A percentile compares a stretch with the other conserved stretches of the same genome.
Evolutionary conservation across 1,140 invertebrate genomes (phyloP).

Genomic region (Zaprionus africanus): DNA sequence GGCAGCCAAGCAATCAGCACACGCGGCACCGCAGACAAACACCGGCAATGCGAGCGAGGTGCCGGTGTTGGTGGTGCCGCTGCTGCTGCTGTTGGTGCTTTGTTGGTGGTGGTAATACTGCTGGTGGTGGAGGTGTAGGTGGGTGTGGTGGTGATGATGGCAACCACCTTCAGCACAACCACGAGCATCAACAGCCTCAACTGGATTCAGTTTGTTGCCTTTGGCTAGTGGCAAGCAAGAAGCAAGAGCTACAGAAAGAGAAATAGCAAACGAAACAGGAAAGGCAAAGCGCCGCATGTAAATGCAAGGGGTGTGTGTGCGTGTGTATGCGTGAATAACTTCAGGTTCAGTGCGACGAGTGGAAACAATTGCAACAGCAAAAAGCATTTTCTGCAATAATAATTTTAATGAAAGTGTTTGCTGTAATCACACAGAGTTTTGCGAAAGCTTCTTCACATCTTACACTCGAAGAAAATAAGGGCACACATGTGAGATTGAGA

Average conservation of each 20-base stretch:
- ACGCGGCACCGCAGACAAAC: conserved; percentile 80
- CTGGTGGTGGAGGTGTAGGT: background rate
- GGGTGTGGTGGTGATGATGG: background rate
- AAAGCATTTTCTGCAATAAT: conserved; percentile 80
- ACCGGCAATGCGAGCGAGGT: conserved; percentile 44
- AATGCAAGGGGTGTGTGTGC: conserved; percentile 42
- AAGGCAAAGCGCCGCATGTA: conserved; percentile 52
- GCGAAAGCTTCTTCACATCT: background rate
- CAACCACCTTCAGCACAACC: conserved; percentile 27
- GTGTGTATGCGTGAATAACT: conserved; percentile 48
- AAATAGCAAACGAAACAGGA: conserved; percentile 22
- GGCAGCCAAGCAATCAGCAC: conserved; percentile 80
- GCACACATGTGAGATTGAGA: background rate
- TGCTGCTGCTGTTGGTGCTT: background rate
- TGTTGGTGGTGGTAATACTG: background rate
- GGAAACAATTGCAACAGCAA: conserved; percentile 76
- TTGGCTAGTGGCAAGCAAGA: conserved; percentile 57
- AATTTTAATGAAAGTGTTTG: conserved; percentile 83
- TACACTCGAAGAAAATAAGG: conserved; percentile 11
- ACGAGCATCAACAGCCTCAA: conserved; percentile 40
- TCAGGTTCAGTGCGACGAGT: conserved; percentile 63
- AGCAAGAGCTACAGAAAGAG: conserved; percentile 22
- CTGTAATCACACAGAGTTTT: conserved; percentile 64
- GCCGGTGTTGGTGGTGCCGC: background rate
- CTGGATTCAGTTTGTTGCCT: conserved; percentile 67